Conservation (phyloP, 1,140 invertebrate genomes). For the Lanistes nyassanus region DNA sequence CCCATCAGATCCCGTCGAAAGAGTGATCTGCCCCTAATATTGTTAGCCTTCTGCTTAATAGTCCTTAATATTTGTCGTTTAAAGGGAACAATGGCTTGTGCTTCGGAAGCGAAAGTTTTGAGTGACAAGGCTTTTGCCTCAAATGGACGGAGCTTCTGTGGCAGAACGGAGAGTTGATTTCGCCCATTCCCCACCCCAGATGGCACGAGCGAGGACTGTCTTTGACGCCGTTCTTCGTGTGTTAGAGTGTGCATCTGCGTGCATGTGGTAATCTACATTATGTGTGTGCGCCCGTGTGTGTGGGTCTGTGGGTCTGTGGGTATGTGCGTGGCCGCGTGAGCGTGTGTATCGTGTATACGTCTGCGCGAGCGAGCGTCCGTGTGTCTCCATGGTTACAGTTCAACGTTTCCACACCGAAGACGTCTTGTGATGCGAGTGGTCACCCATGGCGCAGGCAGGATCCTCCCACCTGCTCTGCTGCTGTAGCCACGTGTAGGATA, state of each 20-base stretch:
- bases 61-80: slow-evolving; percentile 20
- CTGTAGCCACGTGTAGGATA: too few relatives aligned
- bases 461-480: too few relatives aligned
- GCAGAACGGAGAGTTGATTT: slow-evolving; percentile 7
- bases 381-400: too few relatives aligned
- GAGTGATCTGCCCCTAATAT: slow-evolving; percentile 1
- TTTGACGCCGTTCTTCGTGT: background rate
- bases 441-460: too few relatives aligned
- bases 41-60: slow-evolving; percentile 14
- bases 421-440: too few relatives aligned
- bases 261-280: too few relatives aligned
- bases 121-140: slow-evolving; percentile 7
- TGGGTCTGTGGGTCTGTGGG: background rate
- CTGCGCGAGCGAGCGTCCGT: background rate
- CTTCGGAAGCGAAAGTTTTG: background rate
- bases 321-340: background rate
- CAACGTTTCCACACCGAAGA: too few relatives aligned
- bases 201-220: background rate
- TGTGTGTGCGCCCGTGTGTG: background rate
- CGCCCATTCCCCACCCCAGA: too few relatives aligned
- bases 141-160: background rate
- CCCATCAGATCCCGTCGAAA: too few relatives aligned
- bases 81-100: slow-evolving; percentile 1
- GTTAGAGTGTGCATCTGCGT: too few relatives aligned
- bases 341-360: background rate